Conservation (phyloP, 2,113 vertebrate genomes). For the Anolis sagrei region DNA sequence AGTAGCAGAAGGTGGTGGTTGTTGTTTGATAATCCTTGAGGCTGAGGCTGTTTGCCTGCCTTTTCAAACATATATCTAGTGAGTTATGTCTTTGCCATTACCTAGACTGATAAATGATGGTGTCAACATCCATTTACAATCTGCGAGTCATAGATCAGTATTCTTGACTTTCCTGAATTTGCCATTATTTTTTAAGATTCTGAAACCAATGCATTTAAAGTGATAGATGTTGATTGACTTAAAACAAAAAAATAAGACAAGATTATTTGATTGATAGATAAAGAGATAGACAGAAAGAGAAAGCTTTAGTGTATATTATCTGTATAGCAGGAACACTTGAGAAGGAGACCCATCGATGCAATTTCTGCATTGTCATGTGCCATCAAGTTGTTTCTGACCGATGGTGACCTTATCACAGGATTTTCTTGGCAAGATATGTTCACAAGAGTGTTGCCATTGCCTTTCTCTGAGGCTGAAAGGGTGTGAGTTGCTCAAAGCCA, state of each 20-base stretch:
- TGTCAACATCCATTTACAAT: constrained; percentile 26
- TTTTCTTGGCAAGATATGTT: too few relatives aligned
- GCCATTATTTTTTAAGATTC: constrained; percentile 24
- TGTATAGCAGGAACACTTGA: not conserved
- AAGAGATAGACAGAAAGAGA: not conserved
- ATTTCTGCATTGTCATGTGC: not conserved
- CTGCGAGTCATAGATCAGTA: constrained; percentile 17
- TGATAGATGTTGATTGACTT: constrained; percentile 3
- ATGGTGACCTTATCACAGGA: too few relatives aligned
- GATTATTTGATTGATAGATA: not conserved
- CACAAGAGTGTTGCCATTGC: too few relatives aligned
- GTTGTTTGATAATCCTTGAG: not conserved
- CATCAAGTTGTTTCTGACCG: too few relatives aligned
- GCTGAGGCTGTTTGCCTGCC: constrained; percentile 7
- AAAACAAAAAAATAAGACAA: constrained; percentile 3
- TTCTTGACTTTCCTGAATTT: constrained; percentile 6
- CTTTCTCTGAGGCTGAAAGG: too few relatives aligned
- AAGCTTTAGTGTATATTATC: not conserved
- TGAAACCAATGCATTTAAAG: constrained; percentile 4
- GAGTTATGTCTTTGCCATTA: constrained; percentile 29
- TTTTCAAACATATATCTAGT: constrained; percentile 17
- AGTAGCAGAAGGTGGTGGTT: not conserved
- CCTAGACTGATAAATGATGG: constrained; percentile 22
- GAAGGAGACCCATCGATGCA: not conserved
- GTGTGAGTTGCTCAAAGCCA: too few relatives aligned